A percentile compares a stretch with the other conserved stretches of the same genome.
Conservation (phyloP, 2,797 vertebrate genomes). For the Emydoidea blandingii region DNA sequence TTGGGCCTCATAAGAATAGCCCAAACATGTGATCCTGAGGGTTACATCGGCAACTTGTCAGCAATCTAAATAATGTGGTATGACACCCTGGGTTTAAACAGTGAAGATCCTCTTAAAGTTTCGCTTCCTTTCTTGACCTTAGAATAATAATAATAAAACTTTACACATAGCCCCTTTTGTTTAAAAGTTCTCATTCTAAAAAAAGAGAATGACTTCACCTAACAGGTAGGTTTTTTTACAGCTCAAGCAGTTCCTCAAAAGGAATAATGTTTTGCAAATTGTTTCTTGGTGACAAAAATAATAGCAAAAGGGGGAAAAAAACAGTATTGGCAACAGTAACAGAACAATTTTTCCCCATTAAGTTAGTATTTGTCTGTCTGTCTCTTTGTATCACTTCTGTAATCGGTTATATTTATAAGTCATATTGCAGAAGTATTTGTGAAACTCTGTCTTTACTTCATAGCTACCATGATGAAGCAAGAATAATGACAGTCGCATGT, state of each 20-base stretch:
- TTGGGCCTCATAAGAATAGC: not conserved
- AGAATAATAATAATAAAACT: not conserved
- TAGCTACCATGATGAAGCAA: too few relatives aligned
- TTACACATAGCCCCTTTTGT: not conserved
- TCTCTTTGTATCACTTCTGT: not conserved
- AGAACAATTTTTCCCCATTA: not conserved
- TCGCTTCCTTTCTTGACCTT: not conserved
- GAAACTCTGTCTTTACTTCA: not conserved
- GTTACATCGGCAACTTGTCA: not conserved
- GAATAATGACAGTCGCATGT: rapidly evolving
- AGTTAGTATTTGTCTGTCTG: not conserved
- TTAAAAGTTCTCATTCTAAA: not conserved
- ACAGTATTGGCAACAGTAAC: too few relatives aligned
- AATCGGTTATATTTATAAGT: rapidly evolving
- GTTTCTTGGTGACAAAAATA: not conserved
- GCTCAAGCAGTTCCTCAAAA: not conserved
- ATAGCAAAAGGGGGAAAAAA: not conserved
- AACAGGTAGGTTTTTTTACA: not conserved
- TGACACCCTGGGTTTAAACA: not conserved
- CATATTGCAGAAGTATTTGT: too few relatives aligned
- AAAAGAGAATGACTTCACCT: not conserved
- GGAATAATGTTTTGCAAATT: not conserved
- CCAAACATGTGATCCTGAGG: not conserved
- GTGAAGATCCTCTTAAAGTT: not conserved
- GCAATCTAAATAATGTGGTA: not conserved